Evolutionary conservation across 30 jellyfish, hydroid and myxozoan genomes (phyloP).

Genomic region (Hydractinia symbiolongicarpus): DNA sequence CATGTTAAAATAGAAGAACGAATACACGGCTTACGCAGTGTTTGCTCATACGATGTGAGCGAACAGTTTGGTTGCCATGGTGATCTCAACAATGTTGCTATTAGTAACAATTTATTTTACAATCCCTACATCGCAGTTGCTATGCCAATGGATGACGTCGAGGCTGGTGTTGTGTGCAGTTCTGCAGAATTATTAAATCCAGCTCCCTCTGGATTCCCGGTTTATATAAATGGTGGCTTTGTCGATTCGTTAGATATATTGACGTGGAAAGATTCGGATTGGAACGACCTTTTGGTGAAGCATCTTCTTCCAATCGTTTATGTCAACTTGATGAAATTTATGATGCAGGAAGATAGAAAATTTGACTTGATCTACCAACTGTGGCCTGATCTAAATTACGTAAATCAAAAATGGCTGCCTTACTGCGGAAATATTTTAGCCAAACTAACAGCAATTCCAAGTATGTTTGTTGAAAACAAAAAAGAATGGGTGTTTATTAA

Average conservation of each 20-base stretch:
- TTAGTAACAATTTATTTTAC: neutral
- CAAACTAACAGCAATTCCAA: neutral
- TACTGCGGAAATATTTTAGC: conserved; percentile 6
- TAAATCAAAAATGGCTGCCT: conserved; percentile 49
- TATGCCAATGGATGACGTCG: neutral
- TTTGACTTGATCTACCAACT: conserved; percentile 24
- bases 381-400: conserved; percentile 36
- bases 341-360: neutral
- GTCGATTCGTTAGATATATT: conserved; percentile 59
- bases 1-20: conserved; percentile 6
- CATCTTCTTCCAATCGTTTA: conserved; percentile 49
- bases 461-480: conserved; percentile 1
- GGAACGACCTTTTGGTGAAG: conserved; percentile 50
- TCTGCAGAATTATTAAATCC: no score
- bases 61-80: conserved; percentile 22
- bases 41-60: conserved; percentile 16
- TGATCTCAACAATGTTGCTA: neutral
- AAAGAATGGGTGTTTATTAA: neutral
- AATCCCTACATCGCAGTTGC: conserved; percentile 65
- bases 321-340: conserved; percentile 18
- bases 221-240: conserved; percentile 66
- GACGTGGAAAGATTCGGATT: neutral
- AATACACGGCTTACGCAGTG: neutral
- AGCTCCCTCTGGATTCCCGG: conserved; percentile 51
- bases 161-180: conserved; percentile 16